These are phyloP conservation scores for Venustaconcha ellipsiformis DNA, from an alignment of 1,140 invertebrate species.

Conservation along the genomic window DNA sequence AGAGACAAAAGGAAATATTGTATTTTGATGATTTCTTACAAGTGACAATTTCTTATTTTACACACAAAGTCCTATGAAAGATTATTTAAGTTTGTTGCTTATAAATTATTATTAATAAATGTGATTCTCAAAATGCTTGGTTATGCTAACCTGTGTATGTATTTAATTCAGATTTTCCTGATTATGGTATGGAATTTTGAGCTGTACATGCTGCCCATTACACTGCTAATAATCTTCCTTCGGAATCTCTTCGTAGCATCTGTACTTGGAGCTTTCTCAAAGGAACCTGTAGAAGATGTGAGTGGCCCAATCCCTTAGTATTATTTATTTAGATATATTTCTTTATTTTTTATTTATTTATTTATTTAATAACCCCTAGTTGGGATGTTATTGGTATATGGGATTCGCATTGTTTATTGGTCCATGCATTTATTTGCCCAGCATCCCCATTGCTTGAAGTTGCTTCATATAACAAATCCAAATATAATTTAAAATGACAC, in stretches of 20 bases:
- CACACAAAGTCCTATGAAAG: background rate
- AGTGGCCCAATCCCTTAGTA: slow-evolving; percentile 21
- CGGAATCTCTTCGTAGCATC: slow-evolving; percentile 58
- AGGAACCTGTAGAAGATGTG: slow-evolving; percentile 54
- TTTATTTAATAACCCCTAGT: background rate
- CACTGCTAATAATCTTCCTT: slow-evolving; percentile 61
- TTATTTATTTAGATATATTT: slow-evolving; percentile 1
- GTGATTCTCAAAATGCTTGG: background rate
- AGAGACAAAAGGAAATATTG: no score
- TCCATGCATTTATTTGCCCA: background rate
- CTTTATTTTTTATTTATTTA: background rate
- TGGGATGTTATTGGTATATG: background rate
- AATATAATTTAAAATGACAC: no score
- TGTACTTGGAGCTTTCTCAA: slow-evolving; percentile 46
- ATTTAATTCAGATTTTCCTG: slow-evolving; percentile 58
- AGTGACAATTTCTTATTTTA: no score
- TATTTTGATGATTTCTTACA: no score
- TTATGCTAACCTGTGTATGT: background rate
- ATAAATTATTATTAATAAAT: background rate
- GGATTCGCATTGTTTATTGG: background rate
- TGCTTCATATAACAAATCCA: no score
- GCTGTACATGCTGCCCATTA: slow-evolving; percentile 66
- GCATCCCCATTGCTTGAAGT: background rate
- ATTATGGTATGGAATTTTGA: slow-evolving; percentile 67
- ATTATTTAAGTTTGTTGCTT: background rate